Evolutionary conservation across 64 coral and sea anemone species (phyloP).

Genomic region (Montipora capricornis): DNA sequence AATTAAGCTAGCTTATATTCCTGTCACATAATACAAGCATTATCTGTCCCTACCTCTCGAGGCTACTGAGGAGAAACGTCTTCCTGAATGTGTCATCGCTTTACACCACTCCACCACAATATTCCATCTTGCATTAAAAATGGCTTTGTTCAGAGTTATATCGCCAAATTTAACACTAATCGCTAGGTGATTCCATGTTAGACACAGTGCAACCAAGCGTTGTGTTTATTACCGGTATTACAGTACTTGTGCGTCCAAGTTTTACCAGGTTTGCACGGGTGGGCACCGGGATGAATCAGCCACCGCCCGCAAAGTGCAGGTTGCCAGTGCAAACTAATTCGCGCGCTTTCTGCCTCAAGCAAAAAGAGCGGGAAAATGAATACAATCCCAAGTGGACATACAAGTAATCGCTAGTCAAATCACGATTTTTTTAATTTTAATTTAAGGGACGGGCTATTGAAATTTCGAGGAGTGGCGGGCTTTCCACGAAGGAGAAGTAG

Average conservation of each 20-base stretch:
- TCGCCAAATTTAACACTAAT: conserved; percentile 17
- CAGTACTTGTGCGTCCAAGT: conserved; percentile 12
- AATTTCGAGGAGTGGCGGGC: no score
- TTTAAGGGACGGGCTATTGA: no score
- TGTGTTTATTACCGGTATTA: conserved; percentile 17
- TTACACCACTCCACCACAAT: background rate
- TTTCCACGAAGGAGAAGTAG: no score
- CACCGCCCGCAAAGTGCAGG: background rate
- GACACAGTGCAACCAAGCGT: conserved; percentile 57
- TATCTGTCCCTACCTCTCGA: background rate
- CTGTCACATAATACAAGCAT: background rate
- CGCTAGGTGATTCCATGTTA: conserved; percentile 20
- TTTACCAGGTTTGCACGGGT: conserved; percentile 57
- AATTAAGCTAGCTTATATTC: background rate
- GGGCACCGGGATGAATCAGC: background rate
- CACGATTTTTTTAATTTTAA: no score
- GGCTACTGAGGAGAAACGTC: background rate
- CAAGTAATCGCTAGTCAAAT: no score
- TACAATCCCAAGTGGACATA: background rate
- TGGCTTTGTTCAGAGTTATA: conserved; percentile 28
- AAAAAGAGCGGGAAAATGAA: background rate
- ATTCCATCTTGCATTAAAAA: conserved; percentile 18
- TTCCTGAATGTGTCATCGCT: background rate
- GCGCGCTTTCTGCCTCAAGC: background rate
- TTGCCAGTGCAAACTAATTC: background rate